Evolutionary conservation across 2,888 invertebrate genomes (phyloP).

Genomic region (Monochamus alternatus): DNA sequence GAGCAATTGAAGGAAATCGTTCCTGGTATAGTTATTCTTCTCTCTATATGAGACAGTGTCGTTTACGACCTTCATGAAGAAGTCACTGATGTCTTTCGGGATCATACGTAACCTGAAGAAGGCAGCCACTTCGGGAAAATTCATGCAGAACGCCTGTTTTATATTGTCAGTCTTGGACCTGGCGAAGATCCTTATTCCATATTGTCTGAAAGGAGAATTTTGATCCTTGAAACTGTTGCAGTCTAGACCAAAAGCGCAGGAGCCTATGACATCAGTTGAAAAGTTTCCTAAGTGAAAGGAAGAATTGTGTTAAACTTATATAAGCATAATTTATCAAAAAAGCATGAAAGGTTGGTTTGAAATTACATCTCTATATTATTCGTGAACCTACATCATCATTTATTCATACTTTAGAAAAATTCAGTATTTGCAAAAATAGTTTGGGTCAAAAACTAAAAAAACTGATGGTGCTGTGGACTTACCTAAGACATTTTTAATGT

Average conservation of each 20-base stretch:
- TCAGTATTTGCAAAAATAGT: too few relatives aligned
- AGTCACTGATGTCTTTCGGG: slow-evolving; percentile 61
- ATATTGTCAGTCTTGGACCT: neutral
- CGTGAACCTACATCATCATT: too few relatives aligned
- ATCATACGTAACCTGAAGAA: slow-evolving; percentile 17
- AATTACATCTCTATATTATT: too few relatives aligned
- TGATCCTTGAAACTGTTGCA: slow-evolving; percentile 73
- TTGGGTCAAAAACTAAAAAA: too few relatives aligned
- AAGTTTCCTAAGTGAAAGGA: slow-evolving; percentile 33
- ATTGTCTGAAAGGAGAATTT: neutral
- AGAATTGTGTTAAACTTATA: too few relatives aligned
- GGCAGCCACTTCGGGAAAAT: neutral
- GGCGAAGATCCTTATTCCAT: neutral
- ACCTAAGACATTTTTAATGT: slow-evolving; percentile 69
- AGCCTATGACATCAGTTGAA: slow-evolving; percentile 57
- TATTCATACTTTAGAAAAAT: too few relatives aligned
- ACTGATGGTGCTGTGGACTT: neutral
- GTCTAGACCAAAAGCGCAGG: slow-evolving; percentile 75
- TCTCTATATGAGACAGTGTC: slow-evolving; percentile 70
- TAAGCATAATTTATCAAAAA: too few relatives aligned
- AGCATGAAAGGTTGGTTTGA: too few relatives aligned
- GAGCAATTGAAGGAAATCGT: slow-evolving; percentile 74
- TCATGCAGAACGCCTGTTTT: neutral
- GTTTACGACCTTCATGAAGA: slow-evolving; percentile 69
- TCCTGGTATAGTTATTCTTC: slow-evolving; percentile 68